These are phyloP conservation scores for Drosophila testacea DNA, from an alignment of 2,888 invertebrate genomes.

Conservation along the genomic window DNA sequence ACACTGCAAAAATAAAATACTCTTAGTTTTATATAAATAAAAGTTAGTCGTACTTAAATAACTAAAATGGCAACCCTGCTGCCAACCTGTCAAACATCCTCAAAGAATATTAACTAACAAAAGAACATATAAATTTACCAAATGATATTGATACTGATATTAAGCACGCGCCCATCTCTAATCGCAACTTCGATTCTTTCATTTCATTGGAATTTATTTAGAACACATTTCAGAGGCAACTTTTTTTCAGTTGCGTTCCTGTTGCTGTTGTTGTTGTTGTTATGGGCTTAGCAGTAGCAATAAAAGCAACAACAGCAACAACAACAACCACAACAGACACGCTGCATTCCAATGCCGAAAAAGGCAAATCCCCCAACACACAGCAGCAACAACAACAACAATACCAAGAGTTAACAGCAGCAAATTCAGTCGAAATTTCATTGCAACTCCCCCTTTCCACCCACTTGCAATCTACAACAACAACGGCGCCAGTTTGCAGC, in stretches of 20 bases:
- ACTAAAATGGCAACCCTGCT: too few species aligned
- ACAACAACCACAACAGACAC: constrained; percentile 53
- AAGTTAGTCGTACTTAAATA: too few species aligned
- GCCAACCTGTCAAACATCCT: too few species aligned
- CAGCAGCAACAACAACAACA: constrained; percentile 34
- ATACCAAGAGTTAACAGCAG: constrained; percentile 28
- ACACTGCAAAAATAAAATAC: background rate
- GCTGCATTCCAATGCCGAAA: constrained; percentile 78
- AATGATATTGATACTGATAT: background rate
- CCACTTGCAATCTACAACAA: constrained; percentile 32
- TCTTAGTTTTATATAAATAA: too few species aligned
- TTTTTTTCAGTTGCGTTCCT: constrained; percentile 40
- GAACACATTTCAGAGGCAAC: constrained; percentile 77
- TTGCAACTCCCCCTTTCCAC: constrained; percentile 51
- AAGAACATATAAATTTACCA: too few species aligned
- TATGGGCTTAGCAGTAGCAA: constrained; percentile 51
- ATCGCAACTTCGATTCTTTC: constrained; percentile 48
- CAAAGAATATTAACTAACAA: too few species aligned
- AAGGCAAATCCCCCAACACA: constrained; percentile 73
- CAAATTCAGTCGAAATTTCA: constrained; percentile 64
- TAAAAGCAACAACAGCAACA: constrained; percentile 23
- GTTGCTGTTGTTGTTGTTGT: constrained; percentile 39
- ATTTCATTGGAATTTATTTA: constrained; percentile 84
- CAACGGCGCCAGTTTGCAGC: constrained; percentile 60
- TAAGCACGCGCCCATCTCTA: constrained; percentile 15